Base-by-base conservation (phyloP, 2,113 vertebrate species). In the Pithys albifrons region DNA sequence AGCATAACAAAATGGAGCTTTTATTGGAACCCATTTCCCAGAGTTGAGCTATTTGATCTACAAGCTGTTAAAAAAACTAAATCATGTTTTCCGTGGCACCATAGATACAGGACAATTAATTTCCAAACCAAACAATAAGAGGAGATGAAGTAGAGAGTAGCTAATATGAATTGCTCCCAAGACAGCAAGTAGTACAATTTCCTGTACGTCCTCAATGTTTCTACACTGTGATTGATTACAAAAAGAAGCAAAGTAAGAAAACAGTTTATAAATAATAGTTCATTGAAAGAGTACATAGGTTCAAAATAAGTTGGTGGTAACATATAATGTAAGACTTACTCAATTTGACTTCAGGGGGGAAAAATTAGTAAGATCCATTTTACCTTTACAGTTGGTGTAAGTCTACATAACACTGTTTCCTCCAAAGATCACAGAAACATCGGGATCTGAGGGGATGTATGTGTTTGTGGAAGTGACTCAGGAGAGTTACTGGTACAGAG, bases 1-100 rank as follows among this genome's bases (percentile, higher is more conserved):
- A 90, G 81, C 57, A 67, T 83, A 88, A 91, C 43, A 78, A 95
- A 93, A 74, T 52, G 2, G 46, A 84, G 54, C 39, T 66, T 93
- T 93, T 90, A 91, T 86, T 95, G 70, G 69, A 95, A 79, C 11
- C 4, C 39, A 69, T 89, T 95, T 87, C 51, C 51, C 29, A 69
- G 28, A 76, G 7, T 23, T 75, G 59, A 93, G 73, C 35, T 83
- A 67, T 76, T 77, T 92, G 48, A 81, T 88, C 77, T 88, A 71
- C 55, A 95, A 88, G 22, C 14, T 91, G 72, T 85, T 76, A 19
- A 80, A 91, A 92, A 84, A 84, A 62, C 24, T 29, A 91, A 24
- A 81, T 72, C 71, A 48, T 37, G 5, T 54, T 96, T 92, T 93
- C 28, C 27, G 55, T 16, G 52, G 19, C 27, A 31, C 5, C 54